These are phyloP conservation scores for Leptocoma aspasia DNA, from an alignment of 2,113 vertebrate species.

Conservation along the genomic window DNA sequence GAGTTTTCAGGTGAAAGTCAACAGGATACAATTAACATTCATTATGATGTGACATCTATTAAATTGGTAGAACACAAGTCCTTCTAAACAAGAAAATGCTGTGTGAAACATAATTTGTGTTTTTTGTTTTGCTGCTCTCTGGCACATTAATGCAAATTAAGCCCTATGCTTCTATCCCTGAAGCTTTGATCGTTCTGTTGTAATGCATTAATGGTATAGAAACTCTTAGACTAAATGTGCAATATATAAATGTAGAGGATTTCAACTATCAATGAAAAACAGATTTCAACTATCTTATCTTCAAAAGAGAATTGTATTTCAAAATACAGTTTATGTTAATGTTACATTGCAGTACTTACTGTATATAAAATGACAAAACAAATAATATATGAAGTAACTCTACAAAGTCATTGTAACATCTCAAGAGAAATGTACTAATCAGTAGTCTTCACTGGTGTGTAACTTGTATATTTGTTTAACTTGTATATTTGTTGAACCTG, in stretches of 20 bases:
- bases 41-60: neutral
- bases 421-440: neutral
- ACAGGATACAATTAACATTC: neutral
- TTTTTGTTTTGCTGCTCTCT: neutral
- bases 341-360: neutral
- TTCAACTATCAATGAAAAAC: neutral
- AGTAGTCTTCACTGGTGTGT: neutral
- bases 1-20: slow-evolving; percentile 21
- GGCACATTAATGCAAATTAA: neutral
- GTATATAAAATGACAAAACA: neutral
- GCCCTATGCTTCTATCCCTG: neutral
- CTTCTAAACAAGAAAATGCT: neutral
- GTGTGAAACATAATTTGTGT: neutral
- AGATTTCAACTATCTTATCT: neutral
- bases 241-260: neutral
- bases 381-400: neutral
- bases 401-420: neutral
- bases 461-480: neutral
- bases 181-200: neutral
- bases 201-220: neutral
- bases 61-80: neutral
- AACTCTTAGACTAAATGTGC: neutral
- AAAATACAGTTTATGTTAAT: neutral
- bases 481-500: neutral
- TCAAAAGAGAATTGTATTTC: neutral